Conservation (phyloP, 2,888 invertebrate species). For the Tiliacea citrago region DNA sequence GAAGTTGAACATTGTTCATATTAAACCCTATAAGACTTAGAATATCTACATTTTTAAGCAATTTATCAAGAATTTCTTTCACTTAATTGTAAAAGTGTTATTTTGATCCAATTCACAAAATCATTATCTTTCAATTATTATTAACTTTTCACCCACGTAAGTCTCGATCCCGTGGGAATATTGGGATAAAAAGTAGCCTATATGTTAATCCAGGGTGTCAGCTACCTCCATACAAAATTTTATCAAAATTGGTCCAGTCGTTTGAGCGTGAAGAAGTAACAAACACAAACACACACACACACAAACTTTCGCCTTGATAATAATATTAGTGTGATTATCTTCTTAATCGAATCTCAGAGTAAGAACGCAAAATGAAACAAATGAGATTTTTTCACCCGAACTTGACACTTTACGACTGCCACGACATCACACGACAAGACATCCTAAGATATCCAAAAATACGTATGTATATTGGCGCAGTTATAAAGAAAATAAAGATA, state of each 20-base stretch:
- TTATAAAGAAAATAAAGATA: background rate
- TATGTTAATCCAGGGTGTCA: too few species aligned
- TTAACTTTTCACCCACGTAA: too few species aligned
- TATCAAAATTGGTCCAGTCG: too few species aligned
- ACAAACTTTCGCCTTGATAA: too few species aligned
- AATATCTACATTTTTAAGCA: background rate
- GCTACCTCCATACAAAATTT: too few species aligned
- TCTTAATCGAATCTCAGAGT: background rate
- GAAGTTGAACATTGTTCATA: background rate
- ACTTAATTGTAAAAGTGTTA: too few species aligned
- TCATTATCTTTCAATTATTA: too few species aligned
- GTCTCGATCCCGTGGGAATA: too few species aligned
- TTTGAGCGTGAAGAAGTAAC: too few species aligned
- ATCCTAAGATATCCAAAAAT: background rate
- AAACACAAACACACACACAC: too few species aligned
- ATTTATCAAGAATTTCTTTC: background rate
- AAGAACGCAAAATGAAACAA: background rate
- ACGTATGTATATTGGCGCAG: background rate
- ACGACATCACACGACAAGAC: background rate
- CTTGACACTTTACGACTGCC: background rate
- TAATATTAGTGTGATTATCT: background rate
- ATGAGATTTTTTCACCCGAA: constrained; percentile 1
- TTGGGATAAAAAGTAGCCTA: too few species aligned
- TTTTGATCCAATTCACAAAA: too few species aligned
- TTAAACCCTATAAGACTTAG: background rate